Base-by-base conservation (phyloP, 1,140 invertebrate genomes). In the Cyrtorhinus lividipennis region DNA sequence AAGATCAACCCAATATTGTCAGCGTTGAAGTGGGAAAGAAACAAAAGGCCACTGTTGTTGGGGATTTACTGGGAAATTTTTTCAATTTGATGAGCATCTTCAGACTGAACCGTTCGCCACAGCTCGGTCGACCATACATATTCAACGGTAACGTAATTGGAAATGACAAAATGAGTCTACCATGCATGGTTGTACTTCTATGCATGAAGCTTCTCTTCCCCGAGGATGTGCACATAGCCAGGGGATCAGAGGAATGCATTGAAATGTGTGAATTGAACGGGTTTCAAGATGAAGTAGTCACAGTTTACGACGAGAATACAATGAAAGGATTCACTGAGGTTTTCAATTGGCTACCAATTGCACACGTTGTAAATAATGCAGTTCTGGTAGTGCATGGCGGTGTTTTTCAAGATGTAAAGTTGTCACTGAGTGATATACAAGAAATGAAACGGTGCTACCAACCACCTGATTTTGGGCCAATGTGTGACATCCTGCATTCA, bases 101-200 rank as follows among this genome's bases (percentile, higher is more conserved):
- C 12, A 5, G 5, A 13, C 48, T 13, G 12, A 53, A 53, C 12
- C 8, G 18, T 13, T 15, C 12, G 10, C 48, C 48, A 10, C 48
- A 53, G 20, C 20, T 15, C 20, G 48, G 48, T 22, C 48, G 20
- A 10, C 20, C 48, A 20, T 53, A 22, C 20, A 15, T 53, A 22
- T 53, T 53, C 48, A 53, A 53, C 48, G 48, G 48, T 5, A 53
- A 53, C 18, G 5, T 53, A 53, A 53, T 53, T 53, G 48, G 48
- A 12, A 20, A 53, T 5, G 10, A 53, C 48, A 53, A 53, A 20
- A 15, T 22, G 10, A 53, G 20, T 20, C 20, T 53, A 20, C 20
- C 48, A 15, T 53, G 48, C 20, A 15, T 53, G 5, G 48, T 53
- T 10, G 5, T 20, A 5, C 5, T 53, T 15, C 20, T 53, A 5